Evolutionary conservation across 2,113 vertebrate genomes (phyloP).

Genomic region (Serinus canaria): DNA sequence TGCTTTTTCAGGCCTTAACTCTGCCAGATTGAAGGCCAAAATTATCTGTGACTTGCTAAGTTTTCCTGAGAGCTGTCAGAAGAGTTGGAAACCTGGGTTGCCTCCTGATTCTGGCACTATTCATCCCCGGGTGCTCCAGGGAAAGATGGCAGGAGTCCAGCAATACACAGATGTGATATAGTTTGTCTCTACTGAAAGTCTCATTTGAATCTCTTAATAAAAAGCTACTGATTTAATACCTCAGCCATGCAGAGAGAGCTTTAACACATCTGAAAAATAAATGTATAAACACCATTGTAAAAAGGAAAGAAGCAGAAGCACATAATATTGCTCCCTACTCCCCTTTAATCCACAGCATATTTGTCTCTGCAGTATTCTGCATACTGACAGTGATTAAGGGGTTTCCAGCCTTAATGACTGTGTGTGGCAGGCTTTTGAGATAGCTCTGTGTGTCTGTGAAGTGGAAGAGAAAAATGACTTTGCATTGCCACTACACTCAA

Average conservation of each 20-base stretch:
- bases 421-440: neutral
- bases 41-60: neutral
- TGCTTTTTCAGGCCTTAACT: neutral
- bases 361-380: constrained; percentile 13
- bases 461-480: neutral
- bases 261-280: constrained; percentile 13
- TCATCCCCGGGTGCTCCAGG: neutral
- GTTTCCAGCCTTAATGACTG: neutral
- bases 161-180: neutral
- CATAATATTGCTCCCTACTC: neutral
- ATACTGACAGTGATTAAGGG: constrained; percentile 16
- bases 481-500: neutral
- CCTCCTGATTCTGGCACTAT: neutral
- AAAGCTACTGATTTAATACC: constrained; percentile 21
- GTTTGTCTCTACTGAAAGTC: neutral
- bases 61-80: neutral
- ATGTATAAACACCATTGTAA: neutral
- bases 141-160: neutral
- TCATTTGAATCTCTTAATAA: neutral
- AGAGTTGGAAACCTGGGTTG: neutral
- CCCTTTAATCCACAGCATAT: neutral
- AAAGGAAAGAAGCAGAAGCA: neutral
- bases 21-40: neutral
- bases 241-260: neutral
- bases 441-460: neutral